These are phyloP conservation scores for Chondrilla cf. caribensis DNA, from an alignment of 37 sponge, comb jelly and placozoan genomes.

Conservation along the genomic window DNA sequence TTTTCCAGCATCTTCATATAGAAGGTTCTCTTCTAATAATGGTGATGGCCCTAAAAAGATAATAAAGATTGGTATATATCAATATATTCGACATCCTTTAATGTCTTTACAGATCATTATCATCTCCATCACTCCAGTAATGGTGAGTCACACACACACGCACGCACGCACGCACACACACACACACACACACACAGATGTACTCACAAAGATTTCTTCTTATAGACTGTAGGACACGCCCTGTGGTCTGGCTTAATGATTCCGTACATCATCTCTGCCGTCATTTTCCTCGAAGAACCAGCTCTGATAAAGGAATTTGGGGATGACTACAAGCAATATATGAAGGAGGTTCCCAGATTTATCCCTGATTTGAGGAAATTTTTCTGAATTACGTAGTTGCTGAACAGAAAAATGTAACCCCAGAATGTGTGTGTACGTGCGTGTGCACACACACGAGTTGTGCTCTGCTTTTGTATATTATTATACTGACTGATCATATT, in stretches of 20 bases:
- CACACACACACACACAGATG: too few relatives aligned
- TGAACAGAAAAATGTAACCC: too few relatives aligned
- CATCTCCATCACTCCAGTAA: constrained; percentile 44
- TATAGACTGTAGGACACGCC: constrained; percentile 9
- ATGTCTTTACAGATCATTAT: constrained; percentile 14
- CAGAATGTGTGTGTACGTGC: too few relatives aligned
- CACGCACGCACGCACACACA: too few relatives aligned
- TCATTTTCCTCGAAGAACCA: constrained; percentile 44
- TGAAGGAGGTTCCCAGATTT: constrained; percentile 49
- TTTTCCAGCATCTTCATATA: too few relatives aligned
- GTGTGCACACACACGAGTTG: too few relatives aligned
- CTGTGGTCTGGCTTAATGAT: constrained; percentile 21
- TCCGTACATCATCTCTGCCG: constrained; percentile 26
- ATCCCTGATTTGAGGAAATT: constrained; percentile 28
- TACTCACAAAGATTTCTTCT: too few relatives aligned
- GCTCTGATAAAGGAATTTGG: constrained; percentile 41
- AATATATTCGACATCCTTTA: constrained; percentile 8
- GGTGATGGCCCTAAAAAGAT: neutral
- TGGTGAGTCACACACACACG: constrained; percentile 26
- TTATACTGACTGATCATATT: too few relatives aligned
- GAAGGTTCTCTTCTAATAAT: neutral
- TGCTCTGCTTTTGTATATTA: too few relatives aligned
- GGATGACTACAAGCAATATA: constrained; percentile 36
- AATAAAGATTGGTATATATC: neutral
- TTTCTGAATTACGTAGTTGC: too few relatives aligned